Evolutionary conservation across 2,888 invertebrate genomes (phyloP).

Genomic region (Parnassius smintheus): DNA sequence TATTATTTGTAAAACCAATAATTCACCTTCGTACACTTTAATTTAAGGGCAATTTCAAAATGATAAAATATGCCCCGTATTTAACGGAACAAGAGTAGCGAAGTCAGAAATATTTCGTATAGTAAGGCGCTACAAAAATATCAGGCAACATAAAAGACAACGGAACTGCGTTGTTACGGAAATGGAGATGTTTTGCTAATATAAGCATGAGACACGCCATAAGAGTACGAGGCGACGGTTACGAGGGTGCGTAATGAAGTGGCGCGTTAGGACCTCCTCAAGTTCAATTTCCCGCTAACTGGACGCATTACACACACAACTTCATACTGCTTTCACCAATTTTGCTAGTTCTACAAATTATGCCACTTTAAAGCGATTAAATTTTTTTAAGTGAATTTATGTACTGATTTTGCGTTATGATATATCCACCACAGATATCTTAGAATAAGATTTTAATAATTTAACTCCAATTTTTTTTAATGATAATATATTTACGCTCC

Average conservation of each 20-base stretch:
- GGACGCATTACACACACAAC: constrained; percentile 57
- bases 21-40: constrained; percentile 71
- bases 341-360: background rate
- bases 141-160: background rate
- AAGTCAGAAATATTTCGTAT: constrained; percentile 1
- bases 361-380: background rate
- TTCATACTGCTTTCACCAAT: background rate
- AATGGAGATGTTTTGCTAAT: constrained; percentile 13
- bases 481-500: too few relatives aligned
- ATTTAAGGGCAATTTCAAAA: constrained; percentile 60
- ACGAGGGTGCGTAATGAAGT: constrained; percentile 70
- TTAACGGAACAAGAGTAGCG: constrained; percentile 19
- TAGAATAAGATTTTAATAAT: too few relatives aligned
- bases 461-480: too few relatives aligned
- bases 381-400: too few relatives aligned
- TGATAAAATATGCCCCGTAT: constrained; percentile 42
- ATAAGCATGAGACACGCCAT: constrained; percentile 10
- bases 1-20: constrained; percentile 72
- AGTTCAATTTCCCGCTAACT: constrained; percentile 67
- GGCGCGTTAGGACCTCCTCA: constrained; percentile 61
- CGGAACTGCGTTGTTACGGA: constrained; percentile 11
- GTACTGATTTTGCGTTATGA: too few relatives aligned
- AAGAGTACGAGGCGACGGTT: constrained; percentile 38
- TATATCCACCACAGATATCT: too few relatives aligned
- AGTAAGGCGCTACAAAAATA: background rate